phyloP scores from a whole-genome alignment of 2,797 vertebrate genomes.

The Bucorvus abyssinicus region DNA sequence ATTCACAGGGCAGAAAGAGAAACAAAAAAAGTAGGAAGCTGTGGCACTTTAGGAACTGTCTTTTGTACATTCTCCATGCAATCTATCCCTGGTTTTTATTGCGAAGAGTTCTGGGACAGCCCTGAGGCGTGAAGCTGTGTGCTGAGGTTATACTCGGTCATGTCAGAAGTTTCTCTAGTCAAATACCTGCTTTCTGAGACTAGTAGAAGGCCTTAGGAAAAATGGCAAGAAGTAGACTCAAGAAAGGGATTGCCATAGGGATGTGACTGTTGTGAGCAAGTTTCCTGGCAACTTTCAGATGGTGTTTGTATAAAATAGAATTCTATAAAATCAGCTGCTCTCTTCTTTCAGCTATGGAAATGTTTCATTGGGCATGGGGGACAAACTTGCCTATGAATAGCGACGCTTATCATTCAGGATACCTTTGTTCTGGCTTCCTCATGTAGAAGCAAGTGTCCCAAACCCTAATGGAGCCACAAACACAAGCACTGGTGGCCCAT shows the following conservation, averaged over 20 bases:
- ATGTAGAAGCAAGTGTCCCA: conserved; percentile 83
- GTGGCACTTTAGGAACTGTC: background rate
- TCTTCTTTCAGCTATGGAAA: background rate
- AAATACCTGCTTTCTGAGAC: background rate
- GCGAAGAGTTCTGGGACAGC: background rate
- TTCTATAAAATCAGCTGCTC: background rate
- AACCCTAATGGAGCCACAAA: conserved; percentile 81
- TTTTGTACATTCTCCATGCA: background rate
- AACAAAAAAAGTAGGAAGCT: background rate
- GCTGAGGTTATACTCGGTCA: background rate
- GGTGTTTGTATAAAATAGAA: background rate
- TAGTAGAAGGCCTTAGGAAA: background rate
- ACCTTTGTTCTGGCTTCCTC: background rate
- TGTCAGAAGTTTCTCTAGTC: background rate
- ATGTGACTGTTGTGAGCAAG: background rate
- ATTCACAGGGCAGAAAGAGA: background rate
- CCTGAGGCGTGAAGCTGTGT: background rate
- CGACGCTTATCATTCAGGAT: background rate
- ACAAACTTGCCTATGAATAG: background rate
- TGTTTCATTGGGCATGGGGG: background rate
- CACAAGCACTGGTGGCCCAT: conserved; percentile 84
- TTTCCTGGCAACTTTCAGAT: background rate
- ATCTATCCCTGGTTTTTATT: background rate
- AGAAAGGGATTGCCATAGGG: background rate
- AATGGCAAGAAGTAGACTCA: background rate